Evolutionary conservation across 1,140 invertebrate genomes (phyloP), one percentile per base, ranked within the genome.

Genomic region (Drosophila kurseongensis): DNA sequence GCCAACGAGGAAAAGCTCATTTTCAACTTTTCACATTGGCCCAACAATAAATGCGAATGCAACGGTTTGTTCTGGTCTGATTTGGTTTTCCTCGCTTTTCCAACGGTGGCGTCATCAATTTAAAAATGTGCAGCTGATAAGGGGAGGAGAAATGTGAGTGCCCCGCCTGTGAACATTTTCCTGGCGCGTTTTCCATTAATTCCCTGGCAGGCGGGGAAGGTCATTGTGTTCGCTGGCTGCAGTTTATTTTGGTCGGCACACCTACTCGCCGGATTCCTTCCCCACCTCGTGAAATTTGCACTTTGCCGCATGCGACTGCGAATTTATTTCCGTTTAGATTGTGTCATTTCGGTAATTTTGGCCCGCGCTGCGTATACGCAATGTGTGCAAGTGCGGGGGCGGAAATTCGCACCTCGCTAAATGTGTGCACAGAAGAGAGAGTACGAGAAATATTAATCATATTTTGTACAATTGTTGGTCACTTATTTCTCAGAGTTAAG

Each of bases 261-360:
- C 65, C 66, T 45, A 54, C 62, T 47, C 62, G 14, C 14, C 45
- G 23, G 40, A 50, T 42, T 29, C 59, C 35, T 32, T 38, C 35
- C 42, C 44, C 45, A 32, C 42, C 5, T 32, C 16, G 41, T 62
- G 68, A 55, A 73, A 72, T 72, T 78, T 82, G 78, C 75, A 79
- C 65, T 85, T 76, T 65, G 56, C 47, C 51, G 79, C 79, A 72
- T 42, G 48, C 73, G 65, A 58, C 56, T 75, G 61, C 47, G 75
- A 85, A 88, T 84, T 89, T 89, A 89, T 89, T 89, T 89, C 84
- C 84, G 84, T 89, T 89, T 80, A 80, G 80, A 90, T 89, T 89
- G 84, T 89, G 84, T 89, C 84, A 89, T 89, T 67, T 80, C 65
- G 61, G 68, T 84, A 84, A 80, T 90, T 89, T 89, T 89, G 88